Conservation (phyloP, 1,140 invertebrate species). For the Drosophila sproati region DNA sequence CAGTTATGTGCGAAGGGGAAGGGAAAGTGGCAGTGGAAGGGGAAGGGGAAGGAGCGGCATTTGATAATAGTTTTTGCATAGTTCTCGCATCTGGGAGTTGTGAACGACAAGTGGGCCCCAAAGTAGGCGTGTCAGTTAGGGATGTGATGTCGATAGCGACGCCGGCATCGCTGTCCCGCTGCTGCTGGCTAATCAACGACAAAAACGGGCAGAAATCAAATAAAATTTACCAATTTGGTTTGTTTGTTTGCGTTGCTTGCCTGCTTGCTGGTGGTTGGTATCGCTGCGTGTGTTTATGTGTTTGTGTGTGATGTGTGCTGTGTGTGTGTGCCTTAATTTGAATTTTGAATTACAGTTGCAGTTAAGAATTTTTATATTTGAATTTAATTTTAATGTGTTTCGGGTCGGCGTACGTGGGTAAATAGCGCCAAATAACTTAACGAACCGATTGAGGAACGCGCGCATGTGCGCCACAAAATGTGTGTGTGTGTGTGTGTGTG, state of each 20-base stretch:
- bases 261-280: too few relatives aligned
- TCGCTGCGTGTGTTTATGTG: background rate
- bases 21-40: background rate
- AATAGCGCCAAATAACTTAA: conserved; percentile 64
- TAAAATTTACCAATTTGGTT: conserved; percentile 76
- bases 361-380: conserved; percentile 73
- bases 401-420: conserved; percentile 63
- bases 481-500: background rate
- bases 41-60: background rate
- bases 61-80: conserved; percentile 64
- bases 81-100: conserved; percentile 43
- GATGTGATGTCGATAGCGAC: conserved; percentile 9
- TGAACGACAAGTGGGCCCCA: conserved; percentile 33
- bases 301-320: conserved; percentile 5
- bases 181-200: conserved; percentile 62
- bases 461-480: background rate
- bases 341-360: conserved; percentile 72
- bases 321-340: conserved; percentile 61
- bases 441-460: conserved; percentile 29
- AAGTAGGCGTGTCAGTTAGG: conserved; percentile 24
- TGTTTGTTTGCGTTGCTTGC: conserved; percentile 35
- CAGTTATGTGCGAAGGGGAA: background rate
- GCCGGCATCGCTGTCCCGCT: conserved; percentile 1
- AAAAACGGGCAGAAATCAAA: conserved; percentile 76
- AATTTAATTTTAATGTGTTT: conserved; percentile 73